These are phyloP conservation scores for Agrochola litura DNA, from an alignment of 2,888 invertebrate species.

Conservation along the genomic window DNA sequence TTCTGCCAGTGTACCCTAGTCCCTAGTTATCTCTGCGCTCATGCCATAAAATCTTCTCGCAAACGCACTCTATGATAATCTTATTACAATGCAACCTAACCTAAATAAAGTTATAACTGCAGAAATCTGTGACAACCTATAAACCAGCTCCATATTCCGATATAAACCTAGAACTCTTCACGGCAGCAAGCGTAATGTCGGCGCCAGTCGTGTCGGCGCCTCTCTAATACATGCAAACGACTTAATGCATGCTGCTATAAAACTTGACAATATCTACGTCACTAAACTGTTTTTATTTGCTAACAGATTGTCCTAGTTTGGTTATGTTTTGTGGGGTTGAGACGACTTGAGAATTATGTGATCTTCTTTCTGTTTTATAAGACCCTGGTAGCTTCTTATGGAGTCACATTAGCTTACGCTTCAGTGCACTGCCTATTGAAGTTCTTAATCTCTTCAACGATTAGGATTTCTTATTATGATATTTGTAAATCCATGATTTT, in stretches of 20 bases:
- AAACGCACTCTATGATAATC: conserved; percentile 4
- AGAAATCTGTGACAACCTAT: conserved; percentile 43
- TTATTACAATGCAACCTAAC: conserved; percentile 29
- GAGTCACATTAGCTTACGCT: neutral
- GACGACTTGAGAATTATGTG: neutral
- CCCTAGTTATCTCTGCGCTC: neutral
- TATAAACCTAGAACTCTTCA: conserved; percentile 55
- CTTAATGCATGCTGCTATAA: conserved; percentile 60
- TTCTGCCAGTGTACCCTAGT: neutral
- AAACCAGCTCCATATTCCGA: conserved; percentile 41
- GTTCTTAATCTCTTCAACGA: neutral
- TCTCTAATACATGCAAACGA: conserved; percentile 66
- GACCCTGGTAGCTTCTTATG: neutral
- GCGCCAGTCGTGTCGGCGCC: conserved; percentile 67
- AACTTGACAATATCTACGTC: conserved; percentile 62
- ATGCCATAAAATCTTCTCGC: neutral
- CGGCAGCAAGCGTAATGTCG: conserved; percentile 43
- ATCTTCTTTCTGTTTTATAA: neutral
- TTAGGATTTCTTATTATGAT: neutral
- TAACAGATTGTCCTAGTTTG: conserved; percentile 48
- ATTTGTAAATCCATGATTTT: too few species aligned
- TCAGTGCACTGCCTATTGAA: neutral
- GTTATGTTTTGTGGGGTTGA: neutral
- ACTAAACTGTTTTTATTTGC: conserved; percentile 61
- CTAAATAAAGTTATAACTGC: conserved; percentile 35